Conservation (phyloP, 2,888 invertebrate species). For the Conistra vaccinii region DNA sequence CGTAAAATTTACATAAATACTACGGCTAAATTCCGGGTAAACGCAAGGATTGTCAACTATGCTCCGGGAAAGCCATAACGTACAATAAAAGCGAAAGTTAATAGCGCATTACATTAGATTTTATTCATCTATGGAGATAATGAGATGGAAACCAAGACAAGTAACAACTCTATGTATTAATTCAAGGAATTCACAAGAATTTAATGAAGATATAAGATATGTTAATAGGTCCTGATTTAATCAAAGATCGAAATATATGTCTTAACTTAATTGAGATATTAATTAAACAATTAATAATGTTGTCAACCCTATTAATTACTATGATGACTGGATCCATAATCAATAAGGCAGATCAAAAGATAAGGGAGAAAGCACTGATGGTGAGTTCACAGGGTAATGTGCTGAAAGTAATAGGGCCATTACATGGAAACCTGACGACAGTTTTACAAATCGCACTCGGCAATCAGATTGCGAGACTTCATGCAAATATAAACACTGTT, state of each 20-base stretch:
- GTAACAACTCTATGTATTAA: conserved; percentile 8
- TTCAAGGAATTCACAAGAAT: conserved; percentile 4
- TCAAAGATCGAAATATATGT: conserved; percentile 1
- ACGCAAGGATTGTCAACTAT: conserved; percentile 53
- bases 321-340: conserved; percentile 53
- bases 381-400: conserved; percentile 75
- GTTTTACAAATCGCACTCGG: conserved; percentile 71
- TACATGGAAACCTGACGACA: conserved; percentile 66
- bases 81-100: conserved; percentile 59
- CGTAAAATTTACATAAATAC: conserved; percentile 71
- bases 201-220: conserved; percentile 13
- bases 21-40: conserved; percentile 65
- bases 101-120: conserved; percentile 44
- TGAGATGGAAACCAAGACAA: conserved; percentile 14
- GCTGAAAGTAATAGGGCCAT: conserved; percentile 71
- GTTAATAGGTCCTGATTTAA: not conserved
- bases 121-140: conserved; percentile 46
- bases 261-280: not conserved
- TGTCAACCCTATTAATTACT: conserved; percentile 48
- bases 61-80: conserved; percentile 39
- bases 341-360: conserved; percentile 55
- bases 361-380: conserved; percentile 70
- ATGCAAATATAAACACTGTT: conserved; percentile 63
- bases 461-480: conserved; percentile 71
- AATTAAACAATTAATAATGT: not conserved